Evolutionary conservation across 2,888 invertebrate genomes (phyloP).

Genomic region (Smittia sp.): DNA sequence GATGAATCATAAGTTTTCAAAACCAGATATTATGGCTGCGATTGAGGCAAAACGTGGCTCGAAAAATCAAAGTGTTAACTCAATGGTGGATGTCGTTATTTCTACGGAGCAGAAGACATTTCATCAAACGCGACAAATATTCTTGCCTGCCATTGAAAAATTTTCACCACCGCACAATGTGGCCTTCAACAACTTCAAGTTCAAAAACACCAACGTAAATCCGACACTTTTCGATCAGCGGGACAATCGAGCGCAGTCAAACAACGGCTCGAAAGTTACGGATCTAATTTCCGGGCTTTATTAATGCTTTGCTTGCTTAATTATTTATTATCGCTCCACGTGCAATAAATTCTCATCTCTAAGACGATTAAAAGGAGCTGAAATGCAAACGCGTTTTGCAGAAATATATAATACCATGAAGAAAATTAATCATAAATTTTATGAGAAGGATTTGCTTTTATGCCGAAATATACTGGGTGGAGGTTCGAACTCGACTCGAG

Average conservation of each 20-base stretch:
- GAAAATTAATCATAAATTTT: too few species aligned
- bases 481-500: too few species aligned
- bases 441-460: too few species aligned
- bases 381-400: too few species aligned
- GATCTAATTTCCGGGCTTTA: slow-evolving; percentile 73
- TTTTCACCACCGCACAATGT: slow-evolving; percentile 29
- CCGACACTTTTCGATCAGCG: slow-evolving; percentile 51
- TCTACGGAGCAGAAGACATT: slow-evolving; percentile 56
- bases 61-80: slow-evolving; percentile 71
- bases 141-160: slow-evolving; percentile 47
- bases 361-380: neutral
- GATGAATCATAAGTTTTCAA: slow-evolving; percentile 55
- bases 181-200: slow-evolving; percentile 52
- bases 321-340: slow-evolving; percentile 13
- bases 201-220: slow-evolving; percentile 54
- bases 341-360: slow-evolving; percentile 24
- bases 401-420: too few species aligned
- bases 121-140: slow-evolving; percentile 46
- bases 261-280: slow-evolving; percentile 60
- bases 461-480: too few species aligned
- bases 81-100: slow-evolving; percentile 69
- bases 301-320: slow-evolving; percentile 48
- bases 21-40: slow-evolving; percentile 55
- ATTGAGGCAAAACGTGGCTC: slow-evolving; percentile 63
- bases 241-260: slow-evolving; percentile 39